Percentiles rank a stretch among this genome's conserved stretches.
These are phyloP conservation scores for Grantiella picta DNA, from an alignment of 2,113 vertebrate species.

Conservation along the genomic window DNA sequence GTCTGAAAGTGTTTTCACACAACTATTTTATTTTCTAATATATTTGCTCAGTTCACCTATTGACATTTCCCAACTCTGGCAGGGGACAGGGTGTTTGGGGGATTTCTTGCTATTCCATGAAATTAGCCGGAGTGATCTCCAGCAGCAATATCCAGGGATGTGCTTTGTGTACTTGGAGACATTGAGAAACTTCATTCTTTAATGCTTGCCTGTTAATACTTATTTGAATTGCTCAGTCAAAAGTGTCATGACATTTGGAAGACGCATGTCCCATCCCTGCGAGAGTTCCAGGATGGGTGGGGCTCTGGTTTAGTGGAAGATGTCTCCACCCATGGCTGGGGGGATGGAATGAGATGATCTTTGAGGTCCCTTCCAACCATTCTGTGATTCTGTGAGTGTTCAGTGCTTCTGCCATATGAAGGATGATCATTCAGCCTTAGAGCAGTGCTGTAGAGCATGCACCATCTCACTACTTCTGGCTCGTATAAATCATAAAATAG, in stretches of 20 bases:
- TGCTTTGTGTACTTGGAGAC: not conserved
- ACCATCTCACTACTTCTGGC: not conserved
- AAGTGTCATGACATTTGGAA: not conserved
- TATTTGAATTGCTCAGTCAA: not conserved
- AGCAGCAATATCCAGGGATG: not conserved
- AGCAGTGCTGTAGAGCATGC: rapidly evolving
- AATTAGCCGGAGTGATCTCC: not conserved
- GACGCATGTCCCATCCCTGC: not conserved
- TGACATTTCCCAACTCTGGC: not conserved
- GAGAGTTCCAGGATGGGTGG: not conserved
- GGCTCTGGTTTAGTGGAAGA: not conserved
- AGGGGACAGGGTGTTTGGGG: rapidly evolving
- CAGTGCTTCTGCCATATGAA: not conserved
- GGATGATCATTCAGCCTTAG: not conserved
- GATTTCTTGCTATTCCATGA: not conserved
- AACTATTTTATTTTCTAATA: not conserved
- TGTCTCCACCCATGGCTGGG: not conserved
- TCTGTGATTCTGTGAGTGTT: not conserved
- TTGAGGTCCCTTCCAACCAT: not conserved
- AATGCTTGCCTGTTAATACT: not conserved
- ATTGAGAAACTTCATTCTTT: not conserved
- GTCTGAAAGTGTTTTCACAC: not conserved
- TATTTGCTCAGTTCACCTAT: not conserved
- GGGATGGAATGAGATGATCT: not conserved
- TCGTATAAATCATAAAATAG: not conserved